Conservation (phyloP, 2,888 invertebrate species). For the Zygaena filipendulae region DNA sequence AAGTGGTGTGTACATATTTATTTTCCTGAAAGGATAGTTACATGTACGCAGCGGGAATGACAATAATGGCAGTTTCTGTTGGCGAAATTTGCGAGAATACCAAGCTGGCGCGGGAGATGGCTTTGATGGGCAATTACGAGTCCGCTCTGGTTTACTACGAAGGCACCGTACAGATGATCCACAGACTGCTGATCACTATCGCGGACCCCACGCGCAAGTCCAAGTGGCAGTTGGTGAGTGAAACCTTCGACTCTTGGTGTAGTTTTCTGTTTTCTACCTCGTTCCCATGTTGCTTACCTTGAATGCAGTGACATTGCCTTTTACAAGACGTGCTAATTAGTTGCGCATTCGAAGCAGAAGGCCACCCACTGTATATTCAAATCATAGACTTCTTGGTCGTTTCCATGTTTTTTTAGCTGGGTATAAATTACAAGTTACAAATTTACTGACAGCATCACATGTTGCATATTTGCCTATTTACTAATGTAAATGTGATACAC, state of each 20-base stretch:
- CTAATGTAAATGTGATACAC: no score
- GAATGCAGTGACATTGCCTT: constrained; percentile 47
- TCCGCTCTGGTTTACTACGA: constrained; percentile 94
- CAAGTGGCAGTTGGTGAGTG: constrained; percentile 88
- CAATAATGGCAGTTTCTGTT: constrained; percentile 88
- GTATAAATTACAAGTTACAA: no score
- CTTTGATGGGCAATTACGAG: constrained; percentile 95
- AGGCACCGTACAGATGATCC: constrained; percentile 91
- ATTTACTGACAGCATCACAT: no score
- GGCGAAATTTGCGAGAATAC: constrained; percentile 95
- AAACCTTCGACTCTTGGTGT: constrained; percentile 15
- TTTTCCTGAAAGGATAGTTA: constrained; percentile 45
- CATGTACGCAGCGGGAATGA: constrained; percentile 71
- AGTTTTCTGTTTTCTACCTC: constrained; percentile 19
- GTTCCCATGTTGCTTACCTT: constrained; percentile 40
- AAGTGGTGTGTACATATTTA: constrained; percentile 27
- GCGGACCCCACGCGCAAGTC: constrained; percentile 84
- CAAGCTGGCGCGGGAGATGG: constrained; percentile 94
- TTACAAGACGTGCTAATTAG: constrained; percentile 46
- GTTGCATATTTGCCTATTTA: no score
- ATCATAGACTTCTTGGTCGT: no score
- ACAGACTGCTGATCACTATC: constrained; percentile 82
- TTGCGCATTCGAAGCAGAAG: constrained; percentile 44
- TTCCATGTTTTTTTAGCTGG: no score
- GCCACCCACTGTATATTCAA: constrained; percentile 31